Base-by-base conservation (phyloP, 2,888 invertebrate genomes). In the Pharmacophagus antenor region DNA sequence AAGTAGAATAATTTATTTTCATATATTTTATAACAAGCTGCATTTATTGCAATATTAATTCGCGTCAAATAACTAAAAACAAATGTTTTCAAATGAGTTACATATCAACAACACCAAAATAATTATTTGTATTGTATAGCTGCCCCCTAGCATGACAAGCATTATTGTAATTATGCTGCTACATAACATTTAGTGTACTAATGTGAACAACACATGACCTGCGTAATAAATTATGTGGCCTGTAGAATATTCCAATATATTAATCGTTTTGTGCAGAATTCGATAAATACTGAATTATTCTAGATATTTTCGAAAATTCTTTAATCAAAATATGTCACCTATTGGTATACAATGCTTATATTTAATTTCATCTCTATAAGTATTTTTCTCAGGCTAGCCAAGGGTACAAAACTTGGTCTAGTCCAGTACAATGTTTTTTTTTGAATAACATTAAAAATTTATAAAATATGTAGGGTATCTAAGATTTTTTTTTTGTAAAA, bases 51-150 rank as follows among this genome's bases (percentile, higher is more conserved):
- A n/a, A n/a, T n/a, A n/a, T n/a, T n/a, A n/a, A n/a, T n/a, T n/a
- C n/a, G n/a, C n/a, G n/a, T n/a, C n/a, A n/a, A n/a, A n/a, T n/a
- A n/a, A n/a, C 21, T 37, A 5, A 1, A 37, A n/a, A 25, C 6
- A 7, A 47, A 27, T 48, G 41, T 27, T 21, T 42, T 49, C 44
- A 54, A 59, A 42, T 21, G 21, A 2, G n/a, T 3, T 37, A 41
- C 21, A 20, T 41, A 37, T 37, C 23, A 46, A 27, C 27, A 42
- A 59, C n/a, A 59, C 18, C n/a, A 25, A 8, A 54, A 59, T 21
- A 42, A 49, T 54, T 21, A 31, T 44, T 44, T 59, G 54, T 49
- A 59, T 51, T 27, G 42, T 53, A 27, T 17, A n/a, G 10, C 2
- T 18, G 23, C 37, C 58, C 18, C 47, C 23, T 48, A 48, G 53